Percentiles rank a stretch among this genome's conserved stretches.
Conservation (phyloP, 2,888 invertebrate genomes). For the Apodemia mormo region DNA sequence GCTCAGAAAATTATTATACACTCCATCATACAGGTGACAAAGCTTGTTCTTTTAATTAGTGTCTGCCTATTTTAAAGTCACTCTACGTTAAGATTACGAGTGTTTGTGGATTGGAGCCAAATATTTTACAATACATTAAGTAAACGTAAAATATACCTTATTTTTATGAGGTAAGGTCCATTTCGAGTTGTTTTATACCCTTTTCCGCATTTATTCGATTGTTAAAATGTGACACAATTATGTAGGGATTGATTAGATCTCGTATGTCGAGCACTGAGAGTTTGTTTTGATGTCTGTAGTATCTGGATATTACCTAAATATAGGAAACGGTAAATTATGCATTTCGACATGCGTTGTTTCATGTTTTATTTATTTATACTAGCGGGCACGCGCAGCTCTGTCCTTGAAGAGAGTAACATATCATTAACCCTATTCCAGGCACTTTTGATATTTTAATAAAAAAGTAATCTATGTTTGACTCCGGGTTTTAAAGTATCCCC, state of each 20-base stretch:
- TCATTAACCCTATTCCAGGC: too few relatives aligned
- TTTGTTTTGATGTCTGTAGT: not conserved
- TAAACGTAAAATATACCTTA: not conserved
- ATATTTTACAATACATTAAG: not conserved
- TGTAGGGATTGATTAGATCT: slow-evolving; percentile 8
- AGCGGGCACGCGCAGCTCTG: too few relatives aligned
- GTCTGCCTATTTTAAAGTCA: slow-evolving; percentile 9
- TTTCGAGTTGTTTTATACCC: not conserved
- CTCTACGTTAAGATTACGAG: slow-evolving; percentile 13
- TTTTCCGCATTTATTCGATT: slow-evolving; percentile 13
- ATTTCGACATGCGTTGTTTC: too few relatives aligned
- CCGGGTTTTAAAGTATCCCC: too few relatives aligned
- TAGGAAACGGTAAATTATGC: not conserved
- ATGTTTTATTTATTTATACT: too few relatives aligned
- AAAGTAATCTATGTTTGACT: too few relatives aligned
- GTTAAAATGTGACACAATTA: slow-evolving; percentile 8
- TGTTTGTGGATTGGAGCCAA: slow-evolving; percentile 12
- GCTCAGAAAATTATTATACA: not conserved
- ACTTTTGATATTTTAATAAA: too few relatives aligned
- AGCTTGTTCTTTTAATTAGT: slow-evolving; percentile 7
- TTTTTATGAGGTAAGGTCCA: not conserved
- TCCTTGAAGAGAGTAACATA: too few relatives aligned
- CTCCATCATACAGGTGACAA: not conserved
- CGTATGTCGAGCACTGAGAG: slow-evolving; percentile 4
- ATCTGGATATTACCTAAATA: not conserved